Percentiles rank a stretch among this genome's conserved stretches.
Evolutionary conservation across 2,797 vertebrate species (phyloP).

Genomic region (Xerus rutilus): DNA sequence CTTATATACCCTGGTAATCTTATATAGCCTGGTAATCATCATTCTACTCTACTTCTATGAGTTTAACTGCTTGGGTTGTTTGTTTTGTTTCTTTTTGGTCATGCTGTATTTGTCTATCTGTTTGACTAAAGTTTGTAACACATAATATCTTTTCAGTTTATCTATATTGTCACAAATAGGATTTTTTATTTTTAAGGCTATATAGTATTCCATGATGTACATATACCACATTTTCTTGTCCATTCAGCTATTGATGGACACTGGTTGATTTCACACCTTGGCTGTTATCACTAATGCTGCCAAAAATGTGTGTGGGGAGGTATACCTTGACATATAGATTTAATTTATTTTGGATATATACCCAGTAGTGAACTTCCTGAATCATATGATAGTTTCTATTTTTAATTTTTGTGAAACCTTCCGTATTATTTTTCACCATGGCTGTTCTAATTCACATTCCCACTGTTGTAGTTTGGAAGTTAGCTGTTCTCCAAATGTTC

Average conservation of each 20-base stretch:
- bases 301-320: no score
- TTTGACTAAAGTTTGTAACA: neutral
- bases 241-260: neutral
- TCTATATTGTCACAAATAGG: neutral
- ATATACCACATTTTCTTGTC: neutral
- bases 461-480: no score
- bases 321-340: neutral
- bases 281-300: neutral
- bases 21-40: rapidly evolving
- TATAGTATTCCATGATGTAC: neutral
- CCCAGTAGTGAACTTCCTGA: neutral
- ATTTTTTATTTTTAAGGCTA: neutral
- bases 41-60: neutral
- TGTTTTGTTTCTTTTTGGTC: neutral
- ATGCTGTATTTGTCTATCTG: neutral
- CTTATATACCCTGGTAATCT: rapidly evolving
- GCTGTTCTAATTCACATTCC: neutral
- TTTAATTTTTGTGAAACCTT: neutral
- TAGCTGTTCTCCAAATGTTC: no score
- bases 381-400: neutral
- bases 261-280: neutral
- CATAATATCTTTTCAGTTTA: neutral
- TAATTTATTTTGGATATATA: neutral
- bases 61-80: neutral
- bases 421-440: neutral